Percentiles rank a stretch among this genome's conserved stretches.
These are phyloP conservation scores for Noctua janthe DNA, from an alignment of 2,888 invertebrate species.

Conservation along the genomic window DNA sequence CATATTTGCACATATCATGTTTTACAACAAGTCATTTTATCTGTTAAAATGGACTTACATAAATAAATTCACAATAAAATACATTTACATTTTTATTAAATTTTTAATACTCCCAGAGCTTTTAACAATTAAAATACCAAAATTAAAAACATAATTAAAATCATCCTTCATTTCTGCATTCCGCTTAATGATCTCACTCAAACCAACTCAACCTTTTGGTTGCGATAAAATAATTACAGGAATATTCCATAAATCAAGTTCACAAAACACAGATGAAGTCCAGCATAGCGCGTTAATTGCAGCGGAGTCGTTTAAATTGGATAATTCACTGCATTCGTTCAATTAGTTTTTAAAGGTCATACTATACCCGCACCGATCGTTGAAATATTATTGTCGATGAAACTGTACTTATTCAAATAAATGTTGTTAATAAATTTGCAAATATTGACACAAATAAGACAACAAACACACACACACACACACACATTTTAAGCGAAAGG, in stretches of 20 bases:
- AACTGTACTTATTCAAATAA: neutral
- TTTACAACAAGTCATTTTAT: neutral
- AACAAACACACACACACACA: neutral
- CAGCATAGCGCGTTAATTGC: constrained; percentile 44
- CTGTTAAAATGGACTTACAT: no score
- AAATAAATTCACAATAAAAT: no score
- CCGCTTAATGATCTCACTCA: neutral
- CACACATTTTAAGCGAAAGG: no score
- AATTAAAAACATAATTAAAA: neutral
- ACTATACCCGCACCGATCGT: neutral
- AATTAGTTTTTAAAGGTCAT: constrained; percentile 43
- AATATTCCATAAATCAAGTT: constrained; percentile 49
- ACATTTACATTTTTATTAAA: neutral
- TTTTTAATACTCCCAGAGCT: neutral
- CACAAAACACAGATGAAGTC: constrained; percentile 24
- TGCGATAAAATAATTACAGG: constrained; percentile 26
- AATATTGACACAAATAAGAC: neutral
- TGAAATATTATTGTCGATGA: constrained; percentile 13
- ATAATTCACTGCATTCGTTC: constrained; percentile 52
- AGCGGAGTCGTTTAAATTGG: constrained; percentile 33
- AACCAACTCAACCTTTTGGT: constrained; percentile 35
- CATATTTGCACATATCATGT: neutral
- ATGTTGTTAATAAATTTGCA: neutral
- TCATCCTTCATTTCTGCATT: neutral
- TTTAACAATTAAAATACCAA: neutral